Conservation (phyloP, 2,113 vertebrate genomes). For the Carollia perspicillata region DNA sequence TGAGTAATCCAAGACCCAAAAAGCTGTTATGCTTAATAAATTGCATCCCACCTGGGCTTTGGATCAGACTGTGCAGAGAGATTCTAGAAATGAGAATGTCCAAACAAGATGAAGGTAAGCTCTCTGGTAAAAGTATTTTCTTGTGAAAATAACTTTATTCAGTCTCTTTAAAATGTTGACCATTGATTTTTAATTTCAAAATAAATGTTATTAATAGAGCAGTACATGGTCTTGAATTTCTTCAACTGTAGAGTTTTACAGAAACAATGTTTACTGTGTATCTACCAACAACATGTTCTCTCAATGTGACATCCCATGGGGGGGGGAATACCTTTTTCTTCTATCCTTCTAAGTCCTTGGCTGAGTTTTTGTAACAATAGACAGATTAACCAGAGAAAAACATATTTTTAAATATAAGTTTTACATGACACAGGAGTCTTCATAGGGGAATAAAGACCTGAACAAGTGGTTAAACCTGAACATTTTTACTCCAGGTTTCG, state of each 20-base stretch:
- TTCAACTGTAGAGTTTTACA: neutral
- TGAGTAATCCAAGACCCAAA: neutral
- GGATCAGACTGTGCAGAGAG: neutral
- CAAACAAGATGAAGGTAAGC: neutral
- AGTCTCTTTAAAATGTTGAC: neutral
- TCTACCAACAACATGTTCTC: neutral
- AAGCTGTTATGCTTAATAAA: neutral
- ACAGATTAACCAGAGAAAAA: neutral
- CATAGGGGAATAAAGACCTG: neutral
- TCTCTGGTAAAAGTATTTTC: neutral
- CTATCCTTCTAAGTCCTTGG: neutral
- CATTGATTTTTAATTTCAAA: neutral
- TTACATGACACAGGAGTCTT: neutral
- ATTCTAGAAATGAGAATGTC: neutral
- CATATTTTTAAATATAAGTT: neutral
- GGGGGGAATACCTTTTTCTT: neutral
- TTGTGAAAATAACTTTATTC: neutral
- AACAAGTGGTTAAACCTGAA: neutral
- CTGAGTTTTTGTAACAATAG: neutral
- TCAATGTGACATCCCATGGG: neutral
- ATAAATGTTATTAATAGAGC: neutral
- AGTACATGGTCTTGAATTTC: neutral
- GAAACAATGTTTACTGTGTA: neutral
- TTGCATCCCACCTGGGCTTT: neutral
- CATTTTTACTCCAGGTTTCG: neutral